Base-by-base conservation (phyloP, 2,888 invertebrate genomes). In the Drosophila nr. perissopoda region DNA sequence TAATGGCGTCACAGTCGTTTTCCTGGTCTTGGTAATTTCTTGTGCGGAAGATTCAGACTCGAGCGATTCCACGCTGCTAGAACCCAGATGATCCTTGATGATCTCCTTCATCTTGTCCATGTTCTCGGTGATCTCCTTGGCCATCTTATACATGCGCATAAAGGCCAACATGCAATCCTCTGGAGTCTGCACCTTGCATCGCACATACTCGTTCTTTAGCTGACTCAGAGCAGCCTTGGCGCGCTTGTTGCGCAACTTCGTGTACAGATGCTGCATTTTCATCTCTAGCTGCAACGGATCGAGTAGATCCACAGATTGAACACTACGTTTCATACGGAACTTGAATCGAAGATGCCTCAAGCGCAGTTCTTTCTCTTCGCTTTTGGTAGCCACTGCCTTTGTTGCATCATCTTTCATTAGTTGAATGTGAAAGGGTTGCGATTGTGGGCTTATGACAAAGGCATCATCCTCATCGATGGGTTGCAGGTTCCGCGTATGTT, bases 71-170 rank as follows among this genome's bases (percentile, higher is more conserved):
- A 65, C 2, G 48, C 85, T 85, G 21, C 29, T 42, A 0, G 90
- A 83, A 4, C 53, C 68, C 4, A 89, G 7, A 10, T 71, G 92
- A 16, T 88, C 91, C 21, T 79, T 80, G 29, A 93, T 90, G 27
- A 92, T 84, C 11, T 78, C 83, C 59, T 91, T 90, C 91, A 93
- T 92, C 75, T 88, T 90, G 25, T 91, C 89, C 84, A 92, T 87
- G 76, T 90, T 90, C 48, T 91, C 87, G 42, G 87, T 88, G 2
- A 93, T 88, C n/a, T 92, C 91, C 51, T 86, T 90, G 38, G 90
- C 91, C 67, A 92, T 78, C 27, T 91, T 80, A 60, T 92, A 92
- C 90, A 93, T 90, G 57, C 90, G 88, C 56, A 82, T 68, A 64
- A 92, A 93, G 8, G 89, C 89, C 2, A 79, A 73, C 89, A 91